Base-by-base conservation (phyloP, 1,140 invertebrate genomes). In the Plutomurus gul region DNA sequence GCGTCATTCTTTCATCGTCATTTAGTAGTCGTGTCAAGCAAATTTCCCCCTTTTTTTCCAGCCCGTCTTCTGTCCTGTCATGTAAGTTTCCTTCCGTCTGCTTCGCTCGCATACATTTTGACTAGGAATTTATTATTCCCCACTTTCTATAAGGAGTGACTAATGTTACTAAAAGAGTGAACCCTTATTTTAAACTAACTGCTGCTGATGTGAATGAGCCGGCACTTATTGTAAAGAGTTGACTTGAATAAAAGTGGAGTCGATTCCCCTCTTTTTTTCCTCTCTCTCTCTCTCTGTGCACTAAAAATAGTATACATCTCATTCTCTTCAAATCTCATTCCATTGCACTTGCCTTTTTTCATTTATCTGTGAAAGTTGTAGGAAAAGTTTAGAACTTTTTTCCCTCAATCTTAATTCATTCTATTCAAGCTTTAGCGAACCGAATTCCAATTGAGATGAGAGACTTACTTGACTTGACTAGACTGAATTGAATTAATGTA, bases 371-470 rank as follows among this genome's bases (percentile, higher is more conserved):
- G 56, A n/a, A 33, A 65, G 56, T 65, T 30, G 16, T 25, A 65
- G 56, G 51, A 65, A 65, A 65, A 65, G 30, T 65, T 65, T 33
- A 65, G 51, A 60, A 65, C 27, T 65, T 65, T 65, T 65, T 65
- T 65, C 56, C 56, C 56, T 65, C 56, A 65, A 33, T 65, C 56
- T 65, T 65, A 65, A 65, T 65, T 65, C 56, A 65, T 65, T 65
- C 56, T 30, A 65, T 65, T 65, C 56, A 65, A 30, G 27, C 25
- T 27, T 65, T 65, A 27, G 56, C 56, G 56, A 65, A 27, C 13
- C 56, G 56, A 65, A 65, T 65, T 65, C 27, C 27, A 65, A 73
- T 40, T 43, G 70, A 73, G 70, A 73, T 73, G 70, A 73, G 40
- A 73, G 37, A 40, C 33, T 39, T 27, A 71, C 16, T 10, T 22